A percentile compares a stretch with the other conserved stretches of the same genome.
Conservation (phyloP, 2,888 invertebrate genomes). For the Catocala fraxini region DNA sequence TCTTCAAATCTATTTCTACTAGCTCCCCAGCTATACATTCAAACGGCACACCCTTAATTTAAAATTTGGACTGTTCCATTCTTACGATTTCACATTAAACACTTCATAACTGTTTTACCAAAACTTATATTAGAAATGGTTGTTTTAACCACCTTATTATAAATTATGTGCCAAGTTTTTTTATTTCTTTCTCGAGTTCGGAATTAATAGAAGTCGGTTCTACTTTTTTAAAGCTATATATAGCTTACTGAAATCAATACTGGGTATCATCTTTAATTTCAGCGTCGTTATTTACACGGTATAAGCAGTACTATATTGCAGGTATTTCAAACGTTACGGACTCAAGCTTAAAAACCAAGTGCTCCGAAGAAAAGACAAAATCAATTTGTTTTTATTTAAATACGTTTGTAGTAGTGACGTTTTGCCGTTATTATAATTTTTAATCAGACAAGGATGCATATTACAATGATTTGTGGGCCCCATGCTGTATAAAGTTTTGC, state of each 20-base stretch:
- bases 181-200: conserved; percentile 4
- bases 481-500: too few relatives aligned
- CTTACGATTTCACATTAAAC: conserved; percentile 27
- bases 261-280: too few relatives aligned
- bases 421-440: too few relatives aligned
- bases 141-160: conserved; percentile 5
- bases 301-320: too few relatives aligned
- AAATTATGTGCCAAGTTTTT: conserved; percentile 4
- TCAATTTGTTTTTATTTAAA: too few relatives aligned
- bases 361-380: too few relatives aligned
- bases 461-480: too few relatives aligned
- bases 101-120: conserved; percentile 15
- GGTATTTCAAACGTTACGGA: too few relatives aligned
- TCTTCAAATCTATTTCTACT: not conserved
- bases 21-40: conserved; percentile 27
- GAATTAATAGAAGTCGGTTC: conserved; percentile 4
- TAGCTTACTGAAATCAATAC: not conserved
- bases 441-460: too few relatives aligned
- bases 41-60: conserved; percentile 38
- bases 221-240: not conserved
- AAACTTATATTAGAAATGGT: conserved; percentile 20
- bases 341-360: too few relatives aligned
- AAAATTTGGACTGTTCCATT: conserved; percentile 40
- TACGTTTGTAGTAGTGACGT: too few relatives aligned
- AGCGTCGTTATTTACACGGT: too few relatives aligned